Evolutionary conservation across 2,113 vertebrate genomes (phyloP).

Genomic region (Perccottus glenii): DNA sequence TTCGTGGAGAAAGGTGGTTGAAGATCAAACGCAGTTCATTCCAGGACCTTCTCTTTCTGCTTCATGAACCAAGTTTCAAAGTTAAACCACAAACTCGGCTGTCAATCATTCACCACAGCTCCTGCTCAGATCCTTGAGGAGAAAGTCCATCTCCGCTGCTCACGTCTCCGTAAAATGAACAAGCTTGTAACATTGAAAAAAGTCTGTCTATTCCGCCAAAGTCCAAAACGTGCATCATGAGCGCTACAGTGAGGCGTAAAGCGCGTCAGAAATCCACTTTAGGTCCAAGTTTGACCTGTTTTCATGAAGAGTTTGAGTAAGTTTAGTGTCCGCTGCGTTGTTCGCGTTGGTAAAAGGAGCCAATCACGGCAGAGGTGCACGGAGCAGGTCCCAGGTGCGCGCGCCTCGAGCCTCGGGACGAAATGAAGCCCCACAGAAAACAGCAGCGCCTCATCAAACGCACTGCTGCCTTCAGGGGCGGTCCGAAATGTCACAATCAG

Average conservation of each 20-base stretch:
- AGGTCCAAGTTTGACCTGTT: neutral
- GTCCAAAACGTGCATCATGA: constrained; percentile 27
- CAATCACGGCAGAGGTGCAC: neutral
- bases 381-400: constrained; percentile 3
- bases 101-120: constrained; percentile 73
- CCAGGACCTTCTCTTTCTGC: constrained; percentile 3
- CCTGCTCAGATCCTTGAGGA: constrained; percentile 30
- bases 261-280: neutral
- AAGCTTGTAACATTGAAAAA: constrained; percentile 35
- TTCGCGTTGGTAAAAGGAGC: neutral
- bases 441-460: constrained; percentile 46
- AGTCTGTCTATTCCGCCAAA: neutral
- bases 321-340: neutral
- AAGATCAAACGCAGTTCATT: neutral
- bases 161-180: constrained; percentile 53
- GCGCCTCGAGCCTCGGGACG: constrained; percentile 32
- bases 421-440: constrained; percentile 46
- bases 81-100: constrained; percentile 16
- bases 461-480: constrained; percentile 44
- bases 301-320: neutral
- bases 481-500: constrained; percentile 26
- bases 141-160: constrained; percentile 70
- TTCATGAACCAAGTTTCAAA: constrained; percentile 2
- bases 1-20: neutral
- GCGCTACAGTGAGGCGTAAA: neutral